These are phyloP conservation scores for Synanthedon myopaeformis DNA, from an alignment of 2,888 invertebrate species.

Conservation along the genomic window DNA sequence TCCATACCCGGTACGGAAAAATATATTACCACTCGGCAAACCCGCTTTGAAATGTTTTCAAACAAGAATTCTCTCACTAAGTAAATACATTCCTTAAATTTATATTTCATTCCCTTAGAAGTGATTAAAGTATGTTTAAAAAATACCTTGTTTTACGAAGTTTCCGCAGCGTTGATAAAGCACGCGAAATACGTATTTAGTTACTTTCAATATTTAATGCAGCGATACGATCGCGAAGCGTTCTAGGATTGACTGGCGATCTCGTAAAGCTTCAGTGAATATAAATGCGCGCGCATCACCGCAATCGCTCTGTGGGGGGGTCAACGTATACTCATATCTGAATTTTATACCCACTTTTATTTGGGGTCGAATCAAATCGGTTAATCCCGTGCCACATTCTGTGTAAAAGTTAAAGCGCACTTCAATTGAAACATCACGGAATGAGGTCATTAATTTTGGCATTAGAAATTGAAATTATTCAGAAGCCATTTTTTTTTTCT, in stretches of 20 bases:
- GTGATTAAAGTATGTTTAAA: background rate
- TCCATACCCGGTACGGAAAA: constrained; percentile 24
- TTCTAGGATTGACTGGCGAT: constrained; percentile 53
- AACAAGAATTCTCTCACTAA: too few relatives aligned
- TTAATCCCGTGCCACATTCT: too few relatives aligned
- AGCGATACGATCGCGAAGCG: constrained; percentile 30
- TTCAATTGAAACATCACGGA: too few relatives aligned
- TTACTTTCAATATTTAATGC: background rate
- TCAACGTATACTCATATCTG: constrained; percentile 6
- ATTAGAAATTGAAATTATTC: too few relatives aligned
- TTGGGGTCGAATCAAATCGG: too few relatives aligned
- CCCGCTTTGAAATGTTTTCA: constrained; percentile 5
- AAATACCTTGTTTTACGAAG: constrained; percentile 21
- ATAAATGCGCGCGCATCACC: constrained; percentile 62
- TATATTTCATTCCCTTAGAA: too few relatives aligned
- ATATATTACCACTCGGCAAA: constrained; percentile 4
- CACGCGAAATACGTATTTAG: constrained; percentile 23
- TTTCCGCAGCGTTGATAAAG: constrained; percentile 10
- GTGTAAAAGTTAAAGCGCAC: too few relatives aligned
- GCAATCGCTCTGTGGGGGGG: constrained; percentile 55
- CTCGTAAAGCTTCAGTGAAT: constrained; percentile 40
- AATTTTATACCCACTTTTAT: too few relatives aligned
- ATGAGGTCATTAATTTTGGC: too few relatives aligned
- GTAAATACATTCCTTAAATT: too few relatives aligned
- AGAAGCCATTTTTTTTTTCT: too few relatives aligned